Percentiles rank a stretch among this genome's conserved stretches.
Evolutionary conservation across 2,888 invertebrate genomes (phyloP).

Genomic region (Chalcis sispes): DNA sequence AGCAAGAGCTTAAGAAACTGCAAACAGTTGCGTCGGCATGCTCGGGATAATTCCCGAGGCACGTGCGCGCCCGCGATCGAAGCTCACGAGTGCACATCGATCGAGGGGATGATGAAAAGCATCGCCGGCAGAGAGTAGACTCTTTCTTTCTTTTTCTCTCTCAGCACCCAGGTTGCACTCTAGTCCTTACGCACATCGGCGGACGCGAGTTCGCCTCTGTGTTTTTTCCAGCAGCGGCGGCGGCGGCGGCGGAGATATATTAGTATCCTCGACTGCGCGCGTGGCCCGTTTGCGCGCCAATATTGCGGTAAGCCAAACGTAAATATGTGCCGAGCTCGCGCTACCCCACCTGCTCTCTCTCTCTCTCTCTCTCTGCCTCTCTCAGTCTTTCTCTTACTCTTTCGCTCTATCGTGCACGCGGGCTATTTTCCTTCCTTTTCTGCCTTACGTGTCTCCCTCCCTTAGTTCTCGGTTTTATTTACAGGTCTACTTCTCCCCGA

Average conservation of each 20-base stretch:
- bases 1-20: too few relatives aligned
- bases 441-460: too few relatives aligned
- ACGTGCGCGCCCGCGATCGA: neutral
- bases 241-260: conserved; percentile 17
- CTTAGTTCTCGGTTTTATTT: neutral
- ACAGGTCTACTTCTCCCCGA: neutral
- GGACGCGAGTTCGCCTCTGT: neutral
- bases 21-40: too few relatives aligned
- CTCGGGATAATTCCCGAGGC: conserved; percentile 17
- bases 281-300: conserved; percentile 52
- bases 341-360: conserved; percentile 58
- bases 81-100: neutral
- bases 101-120: conserved; percentile 24
- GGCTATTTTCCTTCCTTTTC: too few relatives aligned
- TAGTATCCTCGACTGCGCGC: conserved; percentile 35
- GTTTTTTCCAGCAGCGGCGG: neutral
- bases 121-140: too few relatives aligned
- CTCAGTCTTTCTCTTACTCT: neutral
- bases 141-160: too few relatives aligned
- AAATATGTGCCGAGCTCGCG: conserved; percentile 63
- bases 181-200: conserved; percentile 16
- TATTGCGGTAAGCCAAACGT: conserved; percentile 61
- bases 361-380: neutral
- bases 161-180: too few relatives aligned
- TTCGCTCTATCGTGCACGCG: neutral